Percentiles rank a stretch among this genome's conserved stretches.
These are phyloP conservation scores for Tichodroma muraria DNA, from an alignment of 2,113 vertebrate species.

Conservation along the genomic window DNA sequence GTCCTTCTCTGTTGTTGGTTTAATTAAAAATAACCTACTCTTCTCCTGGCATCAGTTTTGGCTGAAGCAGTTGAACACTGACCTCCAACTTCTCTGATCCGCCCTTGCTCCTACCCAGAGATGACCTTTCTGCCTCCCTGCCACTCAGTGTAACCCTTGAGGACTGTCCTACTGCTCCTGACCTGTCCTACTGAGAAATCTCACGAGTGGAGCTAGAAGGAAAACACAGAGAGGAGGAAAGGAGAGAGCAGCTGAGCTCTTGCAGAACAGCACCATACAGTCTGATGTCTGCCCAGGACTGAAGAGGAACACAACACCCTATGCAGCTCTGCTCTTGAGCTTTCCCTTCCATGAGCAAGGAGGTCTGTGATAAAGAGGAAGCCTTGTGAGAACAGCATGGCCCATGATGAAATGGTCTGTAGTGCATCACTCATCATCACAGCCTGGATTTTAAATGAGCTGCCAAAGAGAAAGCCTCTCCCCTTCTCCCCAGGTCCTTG, in stretches of 20 bases:
- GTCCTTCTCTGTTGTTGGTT: constrained; percentile 29
- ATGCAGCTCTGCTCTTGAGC: background rate
- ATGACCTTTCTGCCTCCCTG: background rate
- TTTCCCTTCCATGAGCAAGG: background rate
- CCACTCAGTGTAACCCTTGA: background rate
- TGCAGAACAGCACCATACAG: background rate
- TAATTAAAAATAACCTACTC: constrained; percentile 49
- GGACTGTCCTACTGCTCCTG: background rate
- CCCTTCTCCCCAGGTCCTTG: background rate
- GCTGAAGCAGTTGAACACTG: background rate
- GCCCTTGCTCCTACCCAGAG: background rate
- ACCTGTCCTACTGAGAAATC: background rate
- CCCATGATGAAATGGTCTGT: background rate
- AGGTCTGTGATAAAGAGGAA: background rate
- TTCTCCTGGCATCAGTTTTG: background rate
- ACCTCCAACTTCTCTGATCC: background rate
- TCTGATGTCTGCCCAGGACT: rapidly evolving
- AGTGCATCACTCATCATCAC: background rate
- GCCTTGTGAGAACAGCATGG: background rate
- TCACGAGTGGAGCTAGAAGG: background rate
- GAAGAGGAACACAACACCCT: background rate
- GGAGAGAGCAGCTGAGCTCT: background rate
- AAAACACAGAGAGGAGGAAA: background rate
- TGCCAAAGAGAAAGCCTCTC: background rate
- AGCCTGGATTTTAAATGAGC: background rate